A percentile compares a stretch with the other conserved stretches of the same genome.
Evolutionary conservation across 2,888 invertebrate genomes (phyloP).

Genomic region (Oligia fasciuncula): DNA sequence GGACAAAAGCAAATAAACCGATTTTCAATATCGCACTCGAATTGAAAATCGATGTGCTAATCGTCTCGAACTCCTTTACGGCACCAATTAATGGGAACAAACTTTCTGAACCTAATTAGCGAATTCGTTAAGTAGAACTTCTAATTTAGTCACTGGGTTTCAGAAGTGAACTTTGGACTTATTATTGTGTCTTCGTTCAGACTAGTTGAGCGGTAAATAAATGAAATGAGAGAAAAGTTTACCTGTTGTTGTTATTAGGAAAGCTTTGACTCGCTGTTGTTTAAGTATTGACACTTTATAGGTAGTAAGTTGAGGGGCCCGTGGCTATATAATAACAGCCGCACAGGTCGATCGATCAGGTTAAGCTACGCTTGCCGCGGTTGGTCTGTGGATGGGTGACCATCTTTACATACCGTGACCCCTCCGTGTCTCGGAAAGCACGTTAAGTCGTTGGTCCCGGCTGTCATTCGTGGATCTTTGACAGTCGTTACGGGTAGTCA

Average conservation of each 20-base stretch:
- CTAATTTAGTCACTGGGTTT: slow-evolving; percentile 49
- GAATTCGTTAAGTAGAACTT: slow-evolving; percentile 56
- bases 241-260: not conserved
- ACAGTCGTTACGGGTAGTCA: too few relatives aligned
- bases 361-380: too few relatives aligned
- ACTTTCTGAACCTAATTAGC: slow-evolving; percentile 67
- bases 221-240: slow-evolving; percentile 27
- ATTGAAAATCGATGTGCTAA: slow-evolving; percentile 70
- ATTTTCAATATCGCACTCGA: slow-evolving; percentile 60
- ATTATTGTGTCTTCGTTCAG: slow-evolving; percentile 46
- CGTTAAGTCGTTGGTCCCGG: too few relatives aligned
- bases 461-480: too few relatives aligned
- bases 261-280: not conserved
- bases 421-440: too few relatives aligned
- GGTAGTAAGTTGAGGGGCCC: not conserved
- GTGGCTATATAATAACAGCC: too few relatives aligned
- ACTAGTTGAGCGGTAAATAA: slow-evolving; percentile 39
- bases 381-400: too few relatives aligned
- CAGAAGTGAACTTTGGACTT: slow-evolving; percentile 33
- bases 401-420: too few relatives aligned
- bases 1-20: slow-evolving; percentile 45
- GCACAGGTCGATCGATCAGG: too few relatives aligned
- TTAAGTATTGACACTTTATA: slow-evolving; percentile 18
- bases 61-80: slow-evolving; percentile 59
- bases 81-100: slow-evolving; percentile 67